Evolutionary conservation across 2,113 vertebrate species (phyloP).

Genomic region (Serilophus lunatus): DNA sequence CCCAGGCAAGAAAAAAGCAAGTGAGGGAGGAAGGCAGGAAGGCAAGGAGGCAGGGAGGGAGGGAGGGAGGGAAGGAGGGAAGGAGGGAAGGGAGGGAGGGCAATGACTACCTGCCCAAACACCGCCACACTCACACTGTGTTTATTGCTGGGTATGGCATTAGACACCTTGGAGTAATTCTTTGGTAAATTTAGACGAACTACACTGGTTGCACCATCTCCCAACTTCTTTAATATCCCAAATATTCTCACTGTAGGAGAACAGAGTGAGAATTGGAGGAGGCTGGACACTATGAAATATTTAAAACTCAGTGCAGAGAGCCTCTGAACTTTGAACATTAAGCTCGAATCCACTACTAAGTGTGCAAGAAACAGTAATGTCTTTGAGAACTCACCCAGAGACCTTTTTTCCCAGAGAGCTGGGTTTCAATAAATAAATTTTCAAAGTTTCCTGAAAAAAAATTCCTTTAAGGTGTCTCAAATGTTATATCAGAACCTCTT

Average conservation of each 20-base stretch:
- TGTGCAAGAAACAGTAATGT: background rate
- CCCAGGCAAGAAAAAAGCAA: too few relatives aligned
- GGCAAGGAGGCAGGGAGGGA: too few relatives aligned
- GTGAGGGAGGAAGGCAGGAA: too few relatives aligned
- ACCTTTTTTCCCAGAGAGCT: accelerated
- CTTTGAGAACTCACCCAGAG: background rate
- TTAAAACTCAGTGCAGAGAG: background rate
- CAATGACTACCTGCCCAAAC: background rate
- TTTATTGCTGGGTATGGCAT: background rate
- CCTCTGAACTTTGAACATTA: background rate
- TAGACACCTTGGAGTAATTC: background rate
- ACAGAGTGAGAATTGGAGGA: background rate
- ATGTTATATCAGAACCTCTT: background rate
- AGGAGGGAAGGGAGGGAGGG: too few relatives aligned
- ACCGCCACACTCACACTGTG: background rate
- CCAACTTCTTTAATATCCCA: background rate
- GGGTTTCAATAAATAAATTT: background rate
- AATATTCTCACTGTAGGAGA: background rate
- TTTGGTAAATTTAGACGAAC: background rate
- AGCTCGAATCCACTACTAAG: background rate
- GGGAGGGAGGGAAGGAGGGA: too few relatives aligned
- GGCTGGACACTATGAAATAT: background rate
- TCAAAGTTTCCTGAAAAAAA: background rate
- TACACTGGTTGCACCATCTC: background rate
- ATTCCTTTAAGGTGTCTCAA: background rate